Percentiles rank a stretch among this genome's conserved stretches.
phyloP scores from a whole-genome alignment of 2,113 vertebrate genomes.

The Etheostoma spectabile region DNA sequence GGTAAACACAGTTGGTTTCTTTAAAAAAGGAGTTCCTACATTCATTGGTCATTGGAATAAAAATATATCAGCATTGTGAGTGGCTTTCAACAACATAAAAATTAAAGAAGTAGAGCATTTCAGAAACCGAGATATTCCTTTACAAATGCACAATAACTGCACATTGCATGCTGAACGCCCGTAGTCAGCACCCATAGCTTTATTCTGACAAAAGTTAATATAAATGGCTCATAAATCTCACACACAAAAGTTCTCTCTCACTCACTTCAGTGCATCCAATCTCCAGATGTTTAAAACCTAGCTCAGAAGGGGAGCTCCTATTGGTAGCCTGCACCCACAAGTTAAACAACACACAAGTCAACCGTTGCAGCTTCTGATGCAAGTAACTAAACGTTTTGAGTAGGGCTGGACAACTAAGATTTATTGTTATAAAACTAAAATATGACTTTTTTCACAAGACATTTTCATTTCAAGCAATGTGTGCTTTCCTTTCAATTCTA shows the following conservation, averaged over 20 bases:
- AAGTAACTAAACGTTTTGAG: neutral
- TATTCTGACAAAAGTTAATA: slow-evolving; percentile 32
- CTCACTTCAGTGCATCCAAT: slow-evolving; percentile 22
- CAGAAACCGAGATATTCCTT: slow-evolving; percentile 10
- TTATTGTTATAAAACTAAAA: too few species aligned
- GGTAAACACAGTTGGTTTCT: slow-evolving; percentile 23
- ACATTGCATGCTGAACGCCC: neutral
- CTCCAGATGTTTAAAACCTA: slow-evolving; percentile 17
- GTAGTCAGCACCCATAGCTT: neutral
- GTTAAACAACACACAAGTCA: neutral
- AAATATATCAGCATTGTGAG: neutral
- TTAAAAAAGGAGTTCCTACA: slow-evolving; percentile 4
- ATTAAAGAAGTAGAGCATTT: slow-evolving; percentile 19
- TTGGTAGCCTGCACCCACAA: neutral
- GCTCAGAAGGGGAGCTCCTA: neutral
- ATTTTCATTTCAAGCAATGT: too few species aligned
- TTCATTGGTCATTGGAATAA: slow-evolving; percentile 14
- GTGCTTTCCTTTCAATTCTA: too few species aligned
- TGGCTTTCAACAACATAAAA: neutral
- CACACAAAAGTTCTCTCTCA: slow-evolving; percentile 2
- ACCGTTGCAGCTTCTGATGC: slow-evolving; percentile 10
- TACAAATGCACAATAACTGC: neutral
- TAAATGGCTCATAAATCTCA: slow-evolving; percentile 54
- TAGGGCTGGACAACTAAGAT: too few species aligned
- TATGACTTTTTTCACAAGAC: too few species aligned